phyloP scores from a whole-genome alignment of 2,797 vertebrate genomes.

The Dallia pectoralis region DNA sequence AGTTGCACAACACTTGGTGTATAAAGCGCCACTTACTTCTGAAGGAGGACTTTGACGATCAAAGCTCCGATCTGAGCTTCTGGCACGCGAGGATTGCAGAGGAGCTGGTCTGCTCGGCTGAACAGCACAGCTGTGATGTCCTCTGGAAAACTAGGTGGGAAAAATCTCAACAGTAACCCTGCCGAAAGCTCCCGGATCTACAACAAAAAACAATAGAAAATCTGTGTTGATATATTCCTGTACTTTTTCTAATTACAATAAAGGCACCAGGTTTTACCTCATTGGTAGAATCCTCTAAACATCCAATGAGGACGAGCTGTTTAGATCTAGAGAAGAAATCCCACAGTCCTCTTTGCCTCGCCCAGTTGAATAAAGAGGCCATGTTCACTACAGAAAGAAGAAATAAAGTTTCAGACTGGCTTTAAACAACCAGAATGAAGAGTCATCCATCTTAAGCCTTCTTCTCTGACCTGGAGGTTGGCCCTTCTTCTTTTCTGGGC shows the following conservation, averaged over 20 bases:
- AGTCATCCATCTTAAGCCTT: not conserved
- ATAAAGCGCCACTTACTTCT: constrained; percentile 72
- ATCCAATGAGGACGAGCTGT: constrained; percentile 78
- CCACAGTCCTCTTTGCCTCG: constrained; percentile 76
- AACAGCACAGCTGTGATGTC: constrained; percentile 67
- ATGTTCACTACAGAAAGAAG: constrained; percentile 73
- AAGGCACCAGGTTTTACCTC: constrained; percentile 72
- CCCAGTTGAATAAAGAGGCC: constrained; percentile 71
- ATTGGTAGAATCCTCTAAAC: constrained; percentile 86
- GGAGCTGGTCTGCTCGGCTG: constrained; percentile 60
- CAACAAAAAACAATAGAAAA: constrained; percentile 18
- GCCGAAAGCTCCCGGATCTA: constrained; percentile 88
- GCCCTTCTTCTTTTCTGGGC: constrained; percentile 83
- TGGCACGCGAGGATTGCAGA: constrained; percentile 84
- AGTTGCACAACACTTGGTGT: not conserved
- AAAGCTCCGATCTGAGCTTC: constrained; percentile 85
- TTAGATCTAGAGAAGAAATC: constrained; percentile 80
- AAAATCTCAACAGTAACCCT: constrained; percentile 76
- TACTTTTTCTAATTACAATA: not conserved
- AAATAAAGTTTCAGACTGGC: not conserved
- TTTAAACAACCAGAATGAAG: not conserved
- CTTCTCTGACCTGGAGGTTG: constrained; percentile 83
- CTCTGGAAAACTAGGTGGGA: constrained; percentile 64
- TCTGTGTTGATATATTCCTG: no score
- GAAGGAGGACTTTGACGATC: constrained; percentile 79